A percentile compares a stretch with the other conserved stretches of the same genome.
phyloP scores from a whole-genome alignment of 1,140 invertebrate species.

The Cotesia vestalis region DNA sequence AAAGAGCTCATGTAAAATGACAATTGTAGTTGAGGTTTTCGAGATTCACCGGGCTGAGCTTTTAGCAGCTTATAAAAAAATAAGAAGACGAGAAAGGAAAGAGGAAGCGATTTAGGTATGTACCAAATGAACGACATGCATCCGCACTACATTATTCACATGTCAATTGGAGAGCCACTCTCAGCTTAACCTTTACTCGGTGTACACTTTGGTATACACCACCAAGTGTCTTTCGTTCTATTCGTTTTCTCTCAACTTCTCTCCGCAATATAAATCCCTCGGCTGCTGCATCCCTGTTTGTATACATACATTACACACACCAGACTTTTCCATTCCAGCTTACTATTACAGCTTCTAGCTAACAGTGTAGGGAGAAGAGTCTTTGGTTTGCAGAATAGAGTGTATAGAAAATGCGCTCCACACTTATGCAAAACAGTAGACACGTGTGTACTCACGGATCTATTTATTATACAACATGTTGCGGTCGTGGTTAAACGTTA shows the following conservation, averaged over 20 bases:
- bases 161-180: conserved; percentile 28
- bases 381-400: not conserved
- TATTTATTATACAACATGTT: conserved; percentile 38
- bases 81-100: not conserved
- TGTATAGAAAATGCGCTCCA: not conserved
- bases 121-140: conserved; percentile 30
- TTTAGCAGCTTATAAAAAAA: too few relatives aligned
- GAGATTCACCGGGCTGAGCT: too few relatives aligned
- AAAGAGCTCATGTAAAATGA: too few relatives aligned
- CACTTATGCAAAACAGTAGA: not conserved
- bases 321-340: too few relatives aligned
- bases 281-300: conserved; percentile 6
- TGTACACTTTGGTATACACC: too few relatives aligned
- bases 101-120: conserved; percentile 23
- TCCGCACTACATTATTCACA: conserved; percentile 31
- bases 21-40: too few relatives aligned
- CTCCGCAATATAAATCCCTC: not conserved
- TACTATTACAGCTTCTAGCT: too few relatives aligned
- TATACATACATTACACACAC: not conserved
- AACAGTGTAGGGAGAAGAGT: too few relatives aligned
- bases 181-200: not conserved
- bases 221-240: not conserved
- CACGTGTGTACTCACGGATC: conserved; percentile 20
- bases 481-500: conserved; percentile 35
- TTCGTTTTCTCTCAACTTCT: not conserved